phyloP scores from a whole-genome alignment of 2,113 vertebrate genomes.

The Petaurus breviceps region DNA sequence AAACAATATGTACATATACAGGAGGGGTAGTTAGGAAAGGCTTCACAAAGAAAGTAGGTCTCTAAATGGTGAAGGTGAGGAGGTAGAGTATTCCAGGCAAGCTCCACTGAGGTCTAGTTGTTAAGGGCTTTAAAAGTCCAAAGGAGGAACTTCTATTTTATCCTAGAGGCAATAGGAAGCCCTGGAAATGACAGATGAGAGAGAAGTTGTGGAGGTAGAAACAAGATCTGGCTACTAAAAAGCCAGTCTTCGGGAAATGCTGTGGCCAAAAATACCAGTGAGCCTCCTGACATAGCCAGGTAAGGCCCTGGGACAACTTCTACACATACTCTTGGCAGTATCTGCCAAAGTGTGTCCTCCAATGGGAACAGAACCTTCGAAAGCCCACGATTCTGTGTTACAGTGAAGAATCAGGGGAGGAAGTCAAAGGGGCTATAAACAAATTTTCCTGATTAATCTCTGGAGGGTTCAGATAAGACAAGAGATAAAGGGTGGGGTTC shows the following conservation, averaged over 20 bases:
- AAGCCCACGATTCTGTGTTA: background rate
- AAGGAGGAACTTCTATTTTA: background rate
- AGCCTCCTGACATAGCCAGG: background rate
- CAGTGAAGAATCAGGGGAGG: background rate
- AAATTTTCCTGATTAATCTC: background rate
- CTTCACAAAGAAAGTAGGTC: background rate
- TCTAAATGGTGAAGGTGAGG: background rate
- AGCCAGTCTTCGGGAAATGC: background rate
- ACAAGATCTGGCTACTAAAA: background rate
- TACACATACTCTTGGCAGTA: background rate
- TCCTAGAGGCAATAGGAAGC: background rate
- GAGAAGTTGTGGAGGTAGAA: background rate
- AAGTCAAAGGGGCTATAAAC: background rate
- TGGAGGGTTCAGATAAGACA: background rate
- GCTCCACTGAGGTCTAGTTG: background rate
- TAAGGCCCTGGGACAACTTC: background rate
- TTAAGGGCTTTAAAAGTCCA: background rate
- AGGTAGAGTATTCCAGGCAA: background rate
- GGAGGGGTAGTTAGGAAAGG: background rate
- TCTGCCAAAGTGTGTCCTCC: background rate
- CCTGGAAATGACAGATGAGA: background rate
- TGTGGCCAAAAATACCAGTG: background rate
- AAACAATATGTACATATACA: too few relatives aligned
- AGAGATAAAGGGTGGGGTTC: background rate
- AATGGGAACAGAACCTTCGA: background rate